Evolutionary conservation across 2,113 vertebrate genomes (phyloP), one percentile per base, ranked within the genome.

Genomic region (Syngnathoides biaculeatus): DNA sequence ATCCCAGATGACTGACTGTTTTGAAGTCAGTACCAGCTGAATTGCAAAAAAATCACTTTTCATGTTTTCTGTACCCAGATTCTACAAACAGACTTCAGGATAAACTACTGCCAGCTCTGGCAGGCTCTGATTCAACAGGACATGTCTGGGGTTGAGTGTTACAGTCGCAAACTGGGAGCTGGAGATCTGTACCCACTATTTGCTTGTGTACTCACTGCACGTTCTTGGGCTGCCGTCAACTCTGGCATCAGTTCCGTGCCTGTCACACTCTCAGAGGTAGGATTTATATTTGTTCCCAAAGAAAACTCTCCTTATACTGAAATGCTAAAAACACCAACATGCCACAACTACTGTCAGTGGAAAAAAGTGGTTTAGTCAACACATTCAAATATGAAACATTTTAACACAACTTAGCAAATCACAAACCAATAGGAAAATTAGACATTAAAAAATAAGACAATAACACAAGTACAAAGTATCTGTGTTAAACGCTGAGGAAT

Each of bases 71-170:
- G 58, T 40, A 13, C 14, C 26, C 47, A 98, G 97, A 89, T 89
- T 59, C 90, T 99, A 81, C 92, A 94, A 0, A 92, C 95, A 1
- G 92, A 92, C 20, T 98, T 99, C 85, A 92, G 96, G 63, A 71
- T 98, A 86, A 85, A 96, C 77, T 99, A 99, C 87, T 97, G 95
- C 71, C 92, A 57, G 11, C 93, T 99, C 69, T 99, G 97, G 97
- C 95, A 96, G 88, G 91, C 96, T 38, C 91, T 99, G 74, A 97
- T 99, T 74, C 90, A 90, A 68, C 89, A 92, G 0, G 93, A 99
- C 78, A 93, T 98, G 93, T 82, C 92, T 63, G 84, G 77, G 2
- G 89, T 97, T 59, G 93, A 96, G 87, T 91, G 86, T 24, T 96
- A 96, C 79, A 93, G 96, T 85, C 93, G 84, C 60, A 87, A 86